A percentile compares a stretch with the other conserved stretches of the same genome.
Evolutionary conservation across 2,113 vertebrate genomes (phyloP).

Genomic region (Taxidea taxus): DNA sequence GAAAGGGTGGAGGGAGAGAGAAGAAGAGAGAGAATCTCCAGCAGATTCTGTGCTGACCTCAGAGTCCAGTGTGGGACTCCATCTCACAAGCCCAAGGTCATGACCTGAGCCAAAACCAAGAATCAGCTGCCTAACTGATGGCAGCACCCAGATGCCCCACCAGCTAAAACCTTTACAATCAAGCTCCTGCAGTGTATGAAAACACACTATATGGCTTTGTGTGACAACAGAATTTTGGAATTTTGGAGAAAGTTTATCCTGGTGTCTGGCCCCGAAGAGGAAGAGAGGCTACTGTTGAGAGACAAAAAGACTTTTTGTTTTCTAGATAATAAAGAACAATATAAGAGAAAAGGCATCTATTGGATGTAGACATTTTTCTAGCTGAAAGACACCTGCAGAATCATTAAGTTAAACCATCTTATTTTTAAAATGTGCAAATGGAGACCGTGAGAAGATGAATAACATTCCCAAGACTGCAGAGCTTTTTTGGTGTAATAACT

Average conservation of each 20-base stretch:
- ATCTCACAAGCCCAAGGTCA: neutral
- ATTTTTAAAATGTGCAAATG: neutral
- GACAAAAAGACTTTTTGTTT: neutral
- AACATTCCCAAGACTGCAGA: neutral
- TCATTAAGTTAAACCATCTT: neutral
- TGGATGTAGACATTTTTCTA: neutral
- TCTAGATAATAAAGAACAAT: neutral
- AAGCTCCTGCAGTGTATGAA: fast-evolving
- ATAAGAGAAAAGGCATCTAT: neutral
- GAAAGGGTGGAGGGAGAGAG: neutral
- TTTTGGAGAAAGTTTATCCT: neutral
- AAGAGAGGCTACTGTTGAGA: neutral
- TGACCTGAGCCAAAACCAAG: neutral
- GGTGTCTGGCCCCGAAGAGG: neutral
- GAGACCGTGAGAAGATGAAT: neutral
- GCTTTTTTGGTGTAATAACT: neutral
- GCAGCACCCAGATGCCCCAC: neutral
- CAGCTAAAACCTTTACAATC: neutral
- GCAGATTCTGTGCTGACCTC: neutral
- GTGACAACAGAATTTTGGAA: neutral
- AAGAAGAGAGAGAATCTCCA: neutral
- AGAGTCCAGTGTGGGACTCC: neutral
- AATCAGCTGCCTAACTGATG: neutral
- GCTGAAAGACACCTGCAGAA: neutral
- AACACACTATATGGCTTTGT: fast-evolving